Conservation (phyloP, 1,140 invertebrate species). For the Oryctes rhinoceros region DNA sequence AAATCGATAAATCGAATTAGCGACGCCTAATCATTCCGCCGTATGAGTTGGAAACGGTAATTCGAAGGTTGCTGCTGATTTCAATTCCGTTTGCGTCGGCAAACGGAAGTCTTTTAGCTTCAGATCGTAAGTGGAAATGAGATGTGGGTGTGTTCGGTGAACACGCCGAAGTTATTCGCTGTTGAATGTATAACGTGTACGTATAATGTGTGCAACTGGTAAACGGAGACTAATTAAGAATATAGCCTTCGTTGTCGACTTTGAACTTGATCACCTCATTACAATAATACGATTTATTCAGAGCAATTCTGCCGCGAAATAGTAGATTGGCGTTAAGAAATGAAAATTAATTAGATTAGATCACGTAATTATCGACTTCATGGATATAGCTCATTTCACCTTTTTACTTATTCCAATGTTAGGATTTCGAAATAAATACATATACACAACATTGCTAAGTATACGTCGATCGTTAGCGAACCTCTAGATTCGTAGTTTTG, state of each 20-base stretch:
- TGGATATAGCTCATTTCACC: too few species aligned
- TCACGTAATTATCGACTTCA: not conserved
- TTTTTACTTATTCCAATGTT: too few species aligned
- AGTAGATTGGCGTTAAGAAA: not conserved
- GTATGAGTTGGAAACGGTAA: not conserved
- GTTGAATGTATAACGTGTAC: not conserved
- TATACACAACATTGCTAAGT: too few species aligned
- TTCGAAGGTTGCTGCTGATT: not conserved
- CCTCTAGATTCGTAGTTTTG: too few species aligned
- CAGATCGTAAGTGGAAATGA: slow-evolving; percentile 5
- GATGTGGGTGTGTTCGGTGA: not conserved
- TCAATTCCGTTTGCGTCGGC: not conserved
- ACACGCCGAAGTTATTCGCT: not conserved
- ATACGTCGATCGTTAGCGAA: too few species aligned
- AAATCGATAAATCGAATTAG: not conserved
- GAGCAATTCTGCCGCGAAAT: not conserved
- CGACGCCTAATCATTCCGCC: not conserved
- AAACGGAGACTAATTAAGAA: not conserved
- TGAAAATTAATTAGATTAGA: too few species aligned
- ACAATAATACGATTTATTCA: not conserved
- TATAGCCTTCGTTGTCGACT: slow-evolving; percentile 9
- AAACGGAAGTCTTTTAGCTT: slow-evolving; percentile 14
- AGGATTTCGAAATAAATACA: too few species aligned
- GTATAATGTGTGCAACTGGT: not conserved
- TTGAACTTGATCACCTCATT: slow-evolving; percentile 20